A percentile compares a stretch with the other conserved stretches of the same genome.
phyloP scores from a whole-genome alignment of 2,113 vertebrate genomes.

The Myrmecophaga tridactyla region DNA sequence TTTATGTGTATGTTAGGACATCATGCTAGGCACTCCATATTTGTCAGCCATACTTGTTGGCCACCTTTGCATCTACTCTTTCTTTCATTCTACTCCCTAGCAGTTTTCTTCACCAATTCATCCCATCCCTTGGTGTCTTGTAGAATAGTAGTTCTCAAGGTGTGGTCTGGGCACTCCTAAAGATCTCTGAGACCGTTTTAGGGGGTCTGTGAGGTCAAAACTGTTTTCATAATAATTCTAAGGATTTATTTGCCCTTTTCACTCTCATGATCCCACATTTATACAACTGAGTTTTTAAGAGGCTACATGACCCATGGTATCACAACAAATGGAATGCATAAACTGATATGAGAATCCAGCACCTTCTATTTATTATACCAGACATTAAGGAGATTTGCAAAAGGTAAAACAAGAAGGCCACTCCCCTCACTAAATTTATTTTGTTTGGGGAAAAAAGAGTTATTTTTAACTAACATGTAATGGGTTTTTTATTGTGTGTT shows the following conservation, averaged over 20 bases:
- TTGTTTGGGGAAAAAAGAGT: neutral
- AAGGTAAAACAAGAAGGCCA: too few relatives aligned
- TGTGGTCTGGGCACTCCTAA: neutral
- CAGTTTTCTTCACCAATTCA: neutral
- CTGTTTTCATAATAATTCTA: neutral
- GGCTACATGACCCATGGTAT: neutral
- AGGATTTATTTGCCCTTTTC: neutral
- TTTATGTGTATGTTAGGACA: neutral
- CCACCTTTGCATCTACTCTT: neutral
- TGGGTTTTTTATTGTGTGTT: neutral
- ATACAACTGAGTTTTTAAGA: neutral
- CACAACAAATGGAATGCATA: neutral
- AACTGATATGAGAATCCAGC: neutral
- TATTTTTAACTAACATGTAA: slow-evolving; percentile 23
- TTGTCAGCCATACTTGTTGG: neutral
- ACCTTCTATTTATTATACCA: neutral
- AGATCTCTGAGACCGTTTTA: neutral
- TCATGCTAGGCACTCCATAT: neutral
- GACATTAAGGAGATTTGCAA: neutral
- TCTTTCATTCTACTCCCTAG: neutral
- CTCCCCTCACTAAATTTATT: slow-evolving; percentile 15
- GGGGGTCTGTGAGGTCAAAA: neutral
- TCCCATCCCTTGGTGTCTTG: neutral
- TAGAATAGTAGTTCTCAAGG: neutral
- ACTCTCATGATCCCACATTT: neutral